Conservation (phyloP, 2,888 invertebrate genomes). For the Torymus auratus region DNA sequence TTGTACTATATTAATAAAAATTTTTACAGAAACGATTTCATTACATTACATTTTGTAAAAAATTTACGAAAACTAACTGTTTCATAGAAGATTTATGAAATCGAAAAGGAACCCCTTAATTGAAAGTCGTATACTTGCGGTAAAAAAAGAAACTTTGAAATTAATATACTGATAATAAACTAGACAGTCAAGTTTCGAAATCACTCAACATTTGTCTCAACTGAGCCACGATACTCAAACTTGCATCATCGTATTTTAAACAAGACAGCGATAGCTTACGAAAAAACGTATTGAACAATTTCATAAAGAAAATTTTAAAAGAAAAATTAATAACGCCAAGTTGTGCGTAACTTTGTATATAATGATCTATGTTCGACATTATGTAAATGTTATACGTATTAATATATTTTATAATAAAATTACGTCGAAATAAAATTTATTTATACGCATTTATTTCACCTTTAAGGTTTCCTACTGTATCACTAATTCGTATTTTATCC, state of each 20-base stretch:
- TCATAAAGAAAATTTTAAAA: constrained; percentile 31
- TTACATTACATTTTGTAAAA: no score
- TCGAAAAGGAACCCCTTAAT: constrained; percentile 33
- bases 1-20: no score
- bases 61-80: background rate
- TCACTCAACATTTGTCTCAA: background rate
- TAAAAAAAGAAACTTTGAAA: constrained; percentile 22
- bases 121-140: constrained; percentile 35
- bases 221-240: background rate
- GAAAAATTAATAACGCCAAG: constrained; percentile 25
- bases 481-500: no score
- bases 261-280: background rate
- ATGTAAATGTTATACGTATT: constrained; percentile 69
- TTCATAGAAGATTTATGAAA: background rate
- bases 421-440: constrained; percentile 33
- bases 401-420: constrained; percentile 72
- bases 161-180: constrained; percentile 40
- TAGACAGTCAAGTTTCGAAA: constrained; percentile 33
- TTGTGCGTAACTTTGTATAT: constrained; percentile 50
- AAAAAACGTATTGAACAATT: constrained; percentile 27
- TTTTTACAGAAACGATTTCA: no score
- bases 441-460: background rate
- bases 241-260: constrained; percentile 7
- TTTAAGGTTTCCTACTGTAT: background rate
- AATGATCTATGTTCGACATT: constrained; percentile 62